These are phyloP conservation scores for Eriocheir sinensis DNA, from an alignment of 1,140 invertebrate species.

Conservation along the genomic window DNA sequence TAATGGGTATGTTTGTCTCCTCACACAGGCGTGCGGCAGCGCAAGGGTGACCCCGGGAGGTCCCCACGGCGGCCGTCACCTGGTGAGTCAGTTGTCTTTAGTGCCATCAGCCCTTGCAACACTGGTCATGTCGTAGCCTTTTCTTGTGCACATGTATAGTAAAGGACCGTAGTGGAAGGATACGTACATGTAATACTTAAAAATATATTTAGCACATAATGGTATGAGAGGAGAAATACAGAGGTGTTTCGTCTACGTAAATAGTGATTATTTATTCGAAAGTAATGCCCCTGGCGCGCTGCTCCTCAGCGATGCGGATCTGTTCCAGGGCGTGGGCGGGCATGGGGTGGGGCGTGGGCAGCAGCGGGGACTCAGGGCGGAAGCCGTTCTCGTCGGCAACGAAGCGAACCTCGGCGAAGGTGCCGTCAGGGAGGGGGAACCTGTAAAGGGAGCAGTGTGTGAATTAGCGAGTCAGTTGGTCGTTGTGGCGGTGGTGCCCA, in stretches of 20 bases:
- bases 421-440: slow-evolving; percentile 23
- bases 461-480: neutral
- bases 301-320: slow-evolving; percentile 43
- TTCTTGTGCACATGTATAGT: neutral
- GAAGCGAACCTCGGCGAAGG: slow-evolving; percentile 19
- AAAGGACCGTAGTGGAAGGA: neutral
- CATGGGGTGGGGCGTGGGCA: slow-evolving; percentile 9
- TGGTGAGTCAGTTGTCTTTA: neutral
- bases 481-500: neutral
- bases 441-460: neutral
- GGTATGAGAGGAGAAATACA: neutral
- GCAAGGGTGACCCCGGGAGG: no score
- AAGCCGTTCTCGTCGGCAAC: slow-evolving; percentile 36
- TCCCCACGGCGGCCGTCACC: neutral
- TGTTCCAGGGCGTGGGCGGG: slow-evolving; percentile 24
- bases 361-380: neutral
- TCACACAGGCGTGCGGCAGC: no score
- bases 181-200: neutral
- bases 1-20: no score
- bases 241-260: neutral
- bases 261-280: slow-evolving; percentile 20
- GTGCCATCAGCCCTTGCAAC: neutral
- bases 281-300: slow-evolving; percentile 34
- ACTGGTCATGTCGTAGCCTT: no score
- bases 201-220: neutral